phyloP scores from a whole-genome alignment of 2,888 invertebrate genomes.

The Didymodactylos carnosus region DNA sequence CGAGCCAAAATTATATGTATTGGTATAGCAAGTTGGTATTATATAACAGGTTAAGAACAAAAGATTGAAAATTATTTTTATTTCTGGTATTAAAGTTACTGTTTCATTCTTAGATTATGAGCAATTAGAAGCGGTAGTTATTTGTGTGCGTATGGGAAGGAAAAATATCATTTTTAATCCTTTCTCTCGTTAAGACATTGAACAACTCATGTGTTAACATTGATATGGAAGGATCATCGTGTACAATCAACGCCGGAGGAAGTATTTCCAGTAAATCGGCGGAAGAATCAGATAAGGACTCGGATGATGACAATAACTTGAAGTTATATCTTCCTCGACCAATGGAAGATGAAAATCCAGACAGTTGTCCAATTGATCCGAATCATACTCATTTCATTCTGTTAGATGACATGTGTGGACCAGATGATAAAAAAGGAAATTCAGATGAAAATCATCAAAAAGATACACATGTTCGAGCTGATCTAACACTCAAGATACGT shows the following conservation, averaged over 20 bases:
- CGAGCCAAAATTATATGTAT: neutral
- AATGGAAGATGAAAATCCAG: neutral
- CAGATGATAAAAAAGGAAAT: neutral
- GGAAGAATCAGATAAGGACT: too few species aligned
- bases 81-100: neutral
- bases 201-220: neutral
- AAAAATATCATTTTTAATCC: too few species aligned
- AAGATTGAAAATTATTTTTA: neutral
- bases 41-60: neutral
- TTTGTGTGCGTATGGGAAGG: too few species aligned
- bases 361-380: neutral
- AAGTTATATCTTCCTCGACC: neutral
- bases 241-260: too few species aligned
- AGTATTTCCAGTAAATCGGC: too few species aligned
- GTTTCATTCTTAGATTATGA: neutral
- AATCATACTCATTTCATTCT: neutral
- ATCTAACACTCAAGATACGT: neutral
- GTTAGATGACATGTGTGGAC: neutral
- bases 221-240: neutral
- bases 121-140: too few species aligned
- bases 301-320: neutral
- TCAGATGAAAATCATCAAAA: too few species aligned
- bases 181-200: neutral
- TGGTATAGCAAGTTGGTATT: neutral
- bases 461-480: neutral